Evolutionary conservation across 2,797 vertebrate species (phyloP), one percentile per base, ranked within the genome.

Genomic region (Bovichtus variegatus): DNA sequence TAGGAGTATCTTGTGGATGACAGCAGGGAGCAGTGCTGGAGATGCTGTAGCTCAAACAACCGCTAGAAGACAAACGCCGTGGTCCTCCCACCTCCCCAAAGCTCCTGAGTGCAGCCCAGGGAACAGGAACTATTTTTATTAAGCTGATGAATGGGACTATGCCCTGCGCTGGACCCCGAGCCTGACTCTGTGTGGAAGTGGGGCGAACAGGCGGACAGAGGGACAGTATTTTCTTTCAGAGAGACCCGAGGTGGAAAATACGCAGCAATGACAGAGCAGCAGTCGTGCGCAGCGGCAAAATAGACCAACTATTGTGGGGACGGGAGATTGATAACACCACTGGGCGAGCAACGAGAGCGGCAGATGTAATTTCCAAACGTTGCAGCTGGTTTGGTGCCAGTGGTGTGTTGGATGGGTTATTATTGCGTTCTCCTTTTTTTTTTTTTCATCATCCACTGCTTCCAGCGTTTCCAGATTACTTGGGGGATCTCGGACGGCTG

Each of bases 231-330:
- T 84, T 61, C 66, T 85, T 71, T 79, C 80, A 79, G 50, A 66
- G 65, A 65, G 79, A 85, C 38, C 79, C 46, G 83, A 66, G 88
- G 81, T 74, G 83, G 71, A 74, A 81, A 88, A 90, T 88, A 89
- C 91, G 92, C 92, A 88, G 89, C 80, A 81, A 73, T 92, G 91
- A 89, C 91, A 82, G 87, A 88, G 87, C 90, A 83, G 90, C 88
- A 83, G 91, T 81, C 84, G 91, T 85, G 89, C 89, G 87, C 91
- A 90, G 92, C 87, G 68, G 80, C 68, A 2, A 83, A 77, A 92
- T 84, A 90, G 84, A 89, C 51, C 74, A 93, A 94, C 87, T 92
- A 91, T 86, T 94, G 93, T 94, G 76, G 68, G 58, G 81, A 85
- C 78, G 51, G 83, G 54, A 84, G 91, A 88, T 63, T 83, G 88